A percentile compares a stretch with the other conserved stretches of the same genome.
Evolutionary conservation across 2,888 invertebrate genomes (phyloP).

Genomic region (Dendrolimus houi): DNA sequence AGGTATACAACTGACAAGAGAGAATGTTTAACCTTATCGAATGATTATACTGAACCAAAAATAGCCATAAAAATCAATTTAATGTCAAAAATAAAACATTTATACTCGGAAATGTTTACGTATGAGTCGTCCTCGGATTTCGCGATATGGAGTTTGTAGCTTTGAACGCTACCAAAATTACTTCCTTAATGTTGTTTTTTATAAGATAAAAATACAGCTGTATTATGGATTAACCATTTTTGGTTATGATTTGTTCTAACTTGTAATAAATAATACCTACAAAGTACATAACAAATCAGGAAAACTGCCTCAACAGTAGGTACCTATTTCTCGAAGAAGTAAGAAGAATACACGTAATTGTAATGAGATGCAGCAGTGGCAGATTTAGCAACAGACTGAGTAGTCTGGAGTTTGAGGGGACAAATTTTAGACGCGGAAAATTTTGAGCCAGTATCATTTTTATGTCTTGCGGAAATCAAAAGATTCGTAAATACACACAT

Average conservation of each 20-base stretch:
- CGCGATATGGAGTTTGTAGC: neutral
- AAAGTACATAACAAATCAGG: neutral
- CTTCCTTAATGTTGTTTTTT: neutral
- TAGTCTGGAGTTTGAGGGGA: no score
- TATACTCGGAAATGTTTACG: neutral
- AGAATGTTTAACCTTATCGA: constrained; percentile 51
- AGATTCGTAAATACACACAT: no score
- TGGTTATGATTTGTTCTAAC: neutral
- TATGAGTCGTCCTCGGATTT: neutral
- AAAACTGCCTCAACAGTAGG: neutral
- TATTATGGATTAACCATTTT: neutral
- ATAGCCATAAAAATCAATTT: neutral
- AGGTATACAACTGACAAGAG: constrained; percentile 13
- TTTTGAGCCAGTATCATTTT: no score
- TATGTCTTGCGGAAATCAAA: no score
- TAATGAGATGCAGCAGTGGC: no score
- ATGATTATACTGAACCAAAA: neutral
- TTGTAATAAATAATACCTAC: no score
- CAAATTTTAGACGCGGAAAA: no score
- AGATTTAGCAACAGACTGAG: no score
- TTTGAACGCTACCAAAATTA: neutral
- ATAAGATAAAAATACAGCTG: neutral
- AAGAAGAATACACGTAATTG: no score
- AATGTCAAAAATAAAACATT: neutral
- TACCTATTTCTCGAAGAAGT: neutral